phyloP scores from a whole-genome alignment of 2,797 vertebrate genomes.

The Hippopotamyrus pictus region DNA sequence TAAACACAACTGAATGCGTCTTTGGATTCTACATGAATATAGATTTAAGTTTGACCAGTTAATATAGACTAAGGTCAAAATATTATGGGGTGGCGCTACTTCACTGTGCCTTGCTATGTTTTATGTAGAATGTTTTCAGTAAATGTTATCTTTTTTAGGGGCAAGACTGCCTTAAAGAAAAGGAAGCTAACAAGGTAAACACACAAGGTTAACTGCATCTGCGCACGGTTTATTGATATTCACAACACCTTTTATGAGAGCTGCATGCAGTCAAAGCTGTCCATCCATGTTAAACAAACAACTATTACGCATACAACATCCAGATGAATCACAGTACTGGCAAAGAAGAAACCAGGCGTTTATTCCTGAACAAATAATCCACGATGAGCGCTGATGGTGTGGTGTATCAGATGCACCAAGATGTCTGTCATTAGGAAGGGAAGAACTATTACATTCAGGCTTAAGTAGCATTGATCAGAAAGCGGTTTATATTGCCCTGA shows the following conservation, averaged over 20 bases:
- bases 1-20: conserved; percentile 9
- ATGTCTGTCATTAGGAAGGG: background rate
- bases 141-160: conserved; percentile 62
- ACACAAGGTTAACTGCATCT: conserved; percentile 5
- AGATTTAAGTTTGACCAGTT: background rate
- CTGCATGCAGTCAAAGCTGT: background rate
- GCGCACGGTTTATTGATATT: background rate
- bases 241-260: background rate
- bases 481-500: background rate
- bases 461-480: background rate
- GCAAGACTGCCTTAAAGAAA: conserved; percentile 96
- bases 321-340: background rate
- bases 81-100: background rate
- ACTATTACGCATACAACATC: background rate
- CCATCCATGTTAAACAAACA: background rate
- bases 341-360: background rate
- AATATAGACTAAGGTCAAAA: background rate
- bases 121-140: background rate
- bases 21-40: background rate
- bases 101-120: background rate
- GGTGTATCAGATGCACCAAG: background rate
- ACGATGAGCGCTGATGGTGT: background rate
- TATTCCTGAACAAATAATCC: background rate
- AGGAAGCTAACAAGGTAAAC: conserved; percentile 91
- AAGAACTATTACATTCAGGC: background rate